These are phyloP conservation scores for Lepisosteus osseus DNA, from an alignment of 2,113 vertebrate genomes.

Conservation along the genomic window DNA sequence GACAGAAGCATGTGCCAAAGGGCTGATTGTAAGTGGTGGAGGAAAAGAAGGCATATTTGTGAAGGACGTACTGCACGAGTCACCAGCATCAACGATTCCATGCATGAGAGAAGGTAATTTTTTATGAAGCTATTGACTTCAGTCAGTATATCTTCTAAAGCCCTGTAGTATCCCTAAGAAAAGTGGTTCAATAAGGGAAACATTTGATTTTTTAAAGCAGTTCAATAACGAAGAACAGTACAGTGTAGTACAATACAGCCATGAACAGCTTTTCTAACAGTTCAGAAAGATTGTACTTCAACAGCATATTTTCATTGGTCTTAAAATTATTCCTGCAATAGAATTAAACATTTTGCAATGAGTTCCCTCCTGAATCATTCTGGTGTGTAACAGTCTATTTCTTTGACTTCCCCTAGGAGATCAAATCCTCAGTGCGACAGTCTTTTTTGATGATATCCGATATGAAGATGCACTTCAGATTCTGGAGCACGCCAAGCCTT, in stretches of 20 bases:
- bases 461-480: constrained; percentile 95
- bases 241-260: no score
- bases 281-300: no score
- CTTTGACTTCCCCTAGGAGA: constrained; percentile 70
- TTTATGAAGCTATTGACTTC: neutral
- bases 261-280: no score
- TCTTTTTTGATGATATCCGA: constrained; percentile 89
- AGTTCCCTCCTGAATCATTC: no score
- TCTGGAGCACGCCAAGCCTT: constrained; percentile 86
- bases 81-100: constrained; percentile 81
- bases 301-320: no score
- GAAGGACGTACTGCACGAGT: constrained; percentile 82
- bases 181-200: no score
- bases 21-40: constrained; percentile 83
- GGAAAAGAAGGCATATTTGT: constrained; percentile 85
- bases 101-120: constrained; percentile 81
- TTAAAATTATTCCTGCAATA: no score
- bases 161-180: no score
- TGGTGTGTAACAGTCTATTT: neutral
- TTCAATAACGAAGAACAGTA: no score
- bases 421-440: constrained; percentile 87
- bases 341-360: no score
- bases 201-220: no score
- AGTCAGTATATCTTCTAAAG: no score
- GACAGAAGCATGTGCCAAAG: constrained; percentile 77